A percentile compares a stretch with the other conserved stretches of the same genome.
Conservation (phyloP, 1,140 invertebrate species). For the Philotrypesis tridentata region DNA sequence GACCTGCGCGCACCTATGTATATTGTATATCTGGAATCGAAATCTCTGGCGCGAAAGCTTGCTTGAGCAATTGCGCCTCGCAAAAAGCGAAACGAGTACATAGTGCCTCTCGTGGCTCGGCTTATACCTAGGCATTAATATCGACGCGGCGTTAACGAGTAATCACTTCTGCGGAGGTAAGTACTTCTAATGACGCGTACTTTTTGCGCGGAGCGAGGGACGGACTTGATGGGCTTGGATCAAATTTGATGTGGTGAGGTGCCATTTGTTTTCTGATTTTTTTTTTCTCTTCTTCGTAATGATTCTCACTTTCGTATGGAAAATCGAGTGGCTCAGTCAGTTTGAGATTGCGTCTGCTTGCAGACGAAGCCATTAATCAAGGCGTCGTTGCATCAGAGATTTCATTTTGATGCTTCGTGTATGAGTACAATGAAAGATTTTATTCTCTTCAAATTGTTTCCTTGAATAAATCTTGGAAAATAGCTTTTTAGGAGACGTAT, state of each 20-base stretch:
- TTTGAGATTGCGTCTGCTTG: too few species aligned
- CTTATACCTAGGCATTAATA: background rate
- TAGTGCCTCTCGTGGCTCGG: background rate
- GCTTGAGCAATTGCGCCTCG: background rate
- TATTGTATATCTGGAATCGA: background rate
- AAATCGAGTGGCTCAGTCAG: too few species aligned
- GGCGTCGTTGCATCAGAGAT: too few species aligned
- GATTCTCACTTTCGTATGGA: too few species aligned
- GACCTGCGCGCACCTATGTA: background rate
- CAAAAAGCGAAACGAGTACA: background rate
- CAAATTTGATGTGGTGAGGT: background rate
- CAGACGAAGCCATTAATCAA: too few species aligned
- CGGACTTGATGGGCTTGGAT: background rate
- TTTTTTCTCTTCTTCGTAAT: too few species aligned
- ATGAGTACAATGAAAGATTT: too few species aligned
- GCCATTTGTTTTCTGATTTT: background rate
- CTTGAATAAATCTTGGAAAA: too few species aligned
- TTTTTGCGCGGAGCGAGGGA: background rate
- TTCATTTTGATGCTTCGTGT: too few species aligned
- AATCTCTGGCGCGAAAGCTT: background rate
- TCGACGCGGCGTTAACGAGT: constrained; percentile 27
- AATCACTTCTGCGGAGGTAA: background rate
- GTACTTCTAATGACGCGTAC: background rate
- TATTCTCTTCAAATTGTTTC: too few species aligned
- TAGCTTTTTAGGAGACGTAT: too few species aligned